Evolutionary conservation across 2,113 vertebrate species (phyloP).

Genomic region (Cinclus mexicanus): DNA sequence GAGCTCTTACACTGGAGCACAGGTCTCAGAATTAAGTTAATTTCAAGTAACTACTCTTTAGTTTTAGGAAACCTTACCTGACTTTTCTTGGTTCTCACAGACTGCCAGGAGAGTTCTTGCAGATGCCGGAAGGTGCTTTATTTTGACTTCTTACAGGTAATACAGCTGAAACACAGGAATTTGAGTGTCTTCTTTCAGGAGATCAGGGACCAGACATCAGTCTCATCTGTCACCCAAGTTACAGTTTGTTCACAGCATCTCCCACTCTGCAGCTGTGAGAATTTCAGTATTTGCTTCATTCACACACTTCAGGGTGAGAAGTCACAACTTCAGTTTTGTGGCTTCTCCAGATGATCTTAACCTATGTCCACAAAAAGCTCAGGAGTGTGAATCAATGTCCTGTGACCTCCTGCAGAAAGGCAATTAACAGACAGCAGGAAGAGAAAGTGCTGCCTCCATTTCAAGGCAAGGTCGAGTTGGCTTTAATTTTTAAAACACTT

Average conservation of each 20-base stretch:
- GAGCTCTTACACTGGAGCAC: not conserved
- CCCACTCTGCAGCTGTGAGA: not conserved
- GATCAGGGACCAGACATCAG: not conserved
- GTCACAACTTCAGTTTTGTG: not conserved
- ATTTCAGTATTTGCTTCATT: not conserved
- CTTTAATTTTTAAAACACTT: slow-evolving; percentile 25
- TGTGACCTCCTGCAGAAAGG: not conserved
- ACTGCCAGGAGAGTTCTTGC: not conserved
- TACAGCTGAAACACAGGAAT: not conserved
- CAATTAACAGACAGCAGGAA: not conserved
- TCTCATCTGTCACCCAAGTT: not conserved
- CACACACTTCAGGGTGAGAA: not conserved
- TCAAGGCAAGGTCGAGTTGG: not conserved
- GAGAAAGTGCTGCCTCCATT: not conserved
- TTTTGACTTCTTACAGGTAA: not conserved
- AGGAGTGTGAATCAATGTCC: not conserved
- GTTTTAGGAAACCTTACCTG: not conserved
- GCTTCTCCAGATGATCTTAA: not conserved
- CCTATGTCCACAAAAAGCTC: not conserved
- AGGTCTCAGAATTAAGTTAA: not conserved
- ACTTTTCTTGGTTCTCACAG: not conserved
- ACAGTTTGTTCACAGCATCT: not conserved
- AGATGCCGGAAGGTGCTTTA: not conserved
- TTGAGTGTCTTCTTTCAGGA: not conserved
- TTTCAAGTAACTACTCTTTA: not conserved